Evolutionary conservation across 2,113 vertebrate species (phyloP).

Genomic region (Manacus vitellinus): DNA sequence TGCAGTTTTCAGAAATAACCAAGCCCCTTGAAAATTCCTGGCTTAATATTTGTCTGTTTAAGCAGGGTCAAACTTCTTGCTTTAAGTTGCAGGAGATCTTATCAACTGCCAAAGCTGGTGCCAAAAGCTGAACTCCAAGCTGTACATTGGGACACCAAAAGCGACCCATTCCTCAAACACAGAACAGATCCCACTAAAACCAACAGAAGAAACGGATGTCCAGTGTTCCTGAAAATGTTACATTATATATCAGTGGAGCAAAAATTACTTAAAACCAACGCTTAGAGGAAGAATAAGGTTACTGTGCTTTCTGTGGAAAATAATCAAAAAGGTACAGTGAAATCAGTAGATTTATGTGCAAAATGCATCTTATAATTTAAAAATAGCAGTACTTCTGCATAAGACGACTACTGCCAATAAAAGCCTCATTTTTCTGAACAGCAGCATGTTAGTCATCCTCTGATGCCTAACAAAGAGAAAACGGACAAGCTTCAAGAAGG

Average conservation of each 20-base stretch:
- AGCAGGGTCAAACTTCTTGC: neutral
- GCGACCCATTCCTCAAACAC: neutral
- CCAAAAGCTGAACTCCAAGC: neutral
- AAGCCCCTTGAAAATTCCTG: neutral
- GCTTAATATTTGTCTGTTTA: neutral
- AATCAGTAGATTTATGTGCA: neutral
- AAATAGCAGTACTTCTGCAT: conserved; percentile 6
- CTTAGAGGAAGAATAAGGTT: neutral
- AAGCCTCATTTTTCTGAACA: neutral
- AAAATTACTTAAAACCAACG: neutral
- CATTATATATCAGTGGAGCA: neutral
- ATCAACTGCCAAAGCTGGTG: neutral
- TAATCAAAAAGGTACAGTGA: neutral
- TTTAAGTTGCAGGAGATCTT: neutral
- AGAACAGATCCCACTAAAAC: neutral
- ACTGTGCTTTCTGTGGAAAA: neutral
- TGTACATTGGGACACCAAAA: neutral
- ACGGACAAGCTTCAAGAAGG: neutral
- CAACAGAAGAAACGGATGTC: neutral
- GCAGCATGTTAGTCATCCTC: neutral
- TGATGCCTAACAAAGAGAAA: conserved; percentile 3
- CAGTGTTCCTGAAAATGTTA: neutral
- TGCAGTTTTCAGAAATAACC: neutral
- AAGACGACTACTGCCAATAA: neutral
- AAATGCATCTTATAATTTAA: neutral